Evolutionary conservation across 2,113 vertebrate species (phyloP), one percentile per base, ranked within the genome.

Genomic region (Martes martes): DNA sequence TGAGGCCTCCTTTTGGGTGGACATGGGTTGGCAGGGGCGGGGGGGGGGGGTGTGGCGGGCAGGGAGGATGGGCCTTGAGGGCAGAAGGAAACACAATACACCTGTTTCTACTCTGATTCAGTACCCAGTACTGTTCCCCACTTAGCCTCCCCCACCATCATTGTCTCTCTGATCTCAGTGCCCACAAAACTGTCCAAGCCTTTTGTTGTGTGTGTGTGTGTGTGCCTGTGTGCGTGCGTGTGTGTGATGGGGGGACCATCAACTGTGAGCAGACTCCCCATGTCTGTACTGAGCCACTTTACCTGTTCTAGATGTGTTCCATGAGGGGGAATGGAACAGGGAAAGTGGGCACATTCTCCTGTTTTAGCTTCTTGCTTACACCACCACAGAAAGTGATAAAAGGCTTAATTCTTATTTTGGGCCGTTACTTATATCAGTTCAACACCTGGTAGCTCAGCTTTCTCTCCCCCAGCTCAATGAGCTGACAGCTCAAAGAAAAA

Each of bases 171-270:
- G 4, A 28, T 21, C 28, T 31, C 73, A 47, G 61, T 5, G 16
- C 57, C 52, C 15, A 28, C 45, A 47, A 14, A 67, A 87, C 3
- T 5, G 11, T 50, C 28, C 7, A 13, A 42, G 61, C 7, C 5
- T 88, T 80, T 36, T 28, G n/a, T 45, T 9, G 19, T 24, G 82
- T 61, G 23, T 24, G 47, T 47, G 47, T 47, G 47, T 47, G 47
- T 47, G 11, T 50, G 47, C 10, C 10, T 50, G 47, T 50, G 47
- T 47, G 47, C 13, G 28, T 21, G 47, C 11, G 11, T 52, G 50
- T 52, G 50, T 28, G 16, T 0, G 1, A 2, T 13, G 55, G 55
- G 6, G 42, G 31, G 15, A 6, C 7, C 4, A 13, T 67, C 15
- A 57, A 45, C 36, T 28, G 15, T 57, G 31, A 16, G 23, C 79